phyloP scores from a whole-genome alignment of 2,113 vertebrate genomes.

The Petaurus breviceps region DNA sequence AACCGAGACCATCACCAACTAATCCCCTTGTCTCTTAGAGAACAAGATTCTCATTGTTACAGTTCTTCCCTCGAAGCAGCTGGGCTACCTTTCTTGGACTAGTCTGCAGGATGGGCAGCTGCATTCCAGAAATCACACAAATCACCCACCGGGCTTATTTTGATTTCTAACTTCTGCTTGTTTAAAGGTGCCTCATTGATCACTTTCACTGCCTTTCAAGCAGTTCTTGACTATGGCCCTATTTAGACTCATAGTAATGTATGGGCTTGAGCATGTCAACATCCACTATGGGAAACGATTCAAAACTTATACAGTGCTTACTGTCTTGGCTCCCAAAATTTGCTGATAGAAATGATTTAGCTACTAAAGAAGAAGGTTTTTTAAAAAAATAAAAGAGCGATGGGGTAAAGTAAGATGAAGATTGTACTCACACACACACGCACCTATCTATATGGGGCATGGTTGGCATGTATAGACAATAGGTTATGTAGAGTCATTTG shows the following conservation, averaged over 20 bases:
- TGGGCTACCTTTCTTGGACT: conserved; percentile 47
- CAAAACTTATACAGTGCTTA: not conserved
- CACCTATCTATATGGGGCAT: not conserved
- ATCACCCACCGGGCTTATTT: conserved; percentile 57
- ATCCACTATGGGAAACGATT: not conserved
- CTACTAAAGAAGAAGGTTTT: not conserved
- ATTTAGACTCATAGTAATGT: not conserved
- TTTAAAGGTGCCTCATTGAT: not conserved
- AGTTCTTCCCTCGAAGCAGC: conserved; percentile 46
- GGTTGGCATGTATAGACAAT: not conserved
- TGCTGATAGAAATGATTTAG: not conserved
- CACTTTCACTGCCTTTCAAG: rapidly evolving
- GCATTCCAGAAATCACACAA: conserved; percentile 51
- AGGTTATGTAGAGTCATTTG: not conserved
- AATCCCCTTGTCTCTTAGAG: conserved; percentile 51
- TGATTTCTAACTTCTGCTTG: conserved; percentile 44
- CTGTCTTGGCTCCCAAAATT: not conserved
- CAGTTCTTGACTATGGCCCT: conserved; percentile 3
- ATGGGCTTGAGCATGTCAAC: not conserved
- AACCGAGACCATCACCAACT: conserved; percentile 9
- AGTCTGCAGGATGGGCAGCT: conserved; percentile 42
- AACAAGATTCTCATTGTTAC: conserved; percentile 60
- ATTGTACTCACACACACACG: not conserved
- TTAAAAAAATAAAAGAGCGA: not conserved
- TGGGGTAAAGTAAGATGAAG: not conserved